Base-by-base conservation (phyloP, 2,888 invertebrate genomes). In the Schizaphis graminum region DNA sequence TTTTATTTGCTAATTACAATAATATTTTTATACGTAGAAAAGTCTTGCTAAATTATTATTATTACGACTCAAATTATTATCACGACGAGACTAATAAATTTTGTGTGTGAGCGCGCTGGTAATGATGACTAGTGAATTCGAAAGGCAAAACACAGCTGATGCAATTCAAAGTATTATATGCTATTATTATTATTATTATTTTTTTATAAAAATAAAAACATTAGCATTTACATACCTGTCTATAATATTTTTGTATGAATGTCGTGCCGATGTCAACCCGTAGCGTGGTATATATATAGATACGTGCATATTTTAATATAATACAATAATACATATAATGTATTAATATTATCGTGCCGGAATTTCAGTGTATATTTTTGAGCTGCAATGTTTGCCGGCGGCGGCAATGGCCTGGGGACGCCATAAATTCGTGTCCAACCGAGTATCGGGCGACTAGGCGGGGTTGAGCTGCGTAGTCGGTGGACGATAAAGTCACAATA, bases 401-500 rank as follows among this genome's bases (percentile, higher is more conserved):
- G 44, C 77, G 13, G 47, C 57, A 28, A n/a, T 28, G n/a, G 85
- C 85, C 84, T 49, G 35, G 90, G 47, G 77, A 44, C 56, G 44
- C 56, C 24, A 89, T 93, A 93, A 93, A 89, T 93, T 57, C 57
- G 56, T 44, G 84, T 44, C 56, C 11, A 7, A 77, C 84, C 44
- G 88, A 89, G 41, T 56, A 53, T 28, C 91, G 89, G 11, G 89
- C 5, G 28, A 26, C 44, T 44, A 35, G 26, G 47, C 10, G 61
- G 47, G 57, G 35, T n/a, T 13, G 49, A n/a, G 28, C 53, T 13
- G 13, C 61, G 35, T 41, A 44, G 85, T 35, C 53, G n/a, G 44
- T 16, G n/a, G n/a, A n/a, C 77, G 92, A 89, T 93, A 89, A 89
- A 93, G 93, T 92, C 85, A 4, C 89, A 89, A 93, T 89, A 77